These are phyloP conservation scores for Pomatorhinus ruficollis DNA, from an alignment of 2,113 vertebrate species.

Conservation along the genomic window DNA sequence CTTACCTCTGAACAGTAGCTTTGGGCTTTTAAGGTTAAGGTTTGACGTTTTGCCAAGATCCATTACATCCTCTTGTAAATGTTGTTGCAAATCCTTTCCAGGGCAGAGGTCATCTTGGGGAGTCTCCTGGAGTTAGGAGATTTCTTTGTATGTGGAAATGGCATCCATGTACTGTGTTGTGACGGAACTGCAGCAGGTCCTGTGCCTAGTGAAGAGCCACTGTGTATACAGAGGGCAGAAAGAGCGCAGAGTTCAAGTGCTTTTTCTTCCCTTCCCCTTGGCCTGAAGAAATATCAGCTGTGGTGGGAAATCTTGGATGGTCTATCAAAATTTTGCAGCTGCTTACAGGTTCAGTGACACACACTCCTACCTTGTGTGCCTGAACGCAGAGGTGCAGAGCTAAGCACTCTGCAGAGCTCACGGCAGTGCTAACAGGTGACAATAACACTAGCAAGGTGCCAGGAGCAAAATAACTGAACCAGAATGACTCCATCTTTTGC, in stretches of 20 bases:
- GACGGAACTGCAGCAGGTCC: background rate
- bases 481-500: background rate
- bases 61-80: background rate
- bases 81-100: background rate
- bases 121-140: rapidly evolving
- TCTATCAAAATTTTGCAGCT: background rate
- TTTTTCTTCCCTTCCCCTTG: background rate
- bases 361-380: background rate
- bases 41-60: background rate
- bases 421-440: background rate
- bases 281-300: background rate
- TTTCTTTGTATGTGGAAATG: background rate
- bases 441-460: background rate
- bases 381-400: background rate
- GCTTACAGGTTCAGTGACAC: background rate
- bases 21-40: background rate
- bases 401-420: background rate
- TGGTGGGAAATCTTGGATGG: background rate
- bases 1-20: background rate
- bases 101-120: rapidly evolving
- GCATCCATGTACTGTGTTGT: background rate
- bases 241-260: background rate
- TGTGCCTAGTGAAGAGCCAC: background rate
- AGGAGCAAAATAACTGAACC: background rate
- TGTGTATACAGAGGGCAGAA: background rate